These are phyloP conservation scores for Pantherophis alleghaniensis DNA, from an alignment of 2,797 vertebrate species.

Conservation along the genomic window DNA sequence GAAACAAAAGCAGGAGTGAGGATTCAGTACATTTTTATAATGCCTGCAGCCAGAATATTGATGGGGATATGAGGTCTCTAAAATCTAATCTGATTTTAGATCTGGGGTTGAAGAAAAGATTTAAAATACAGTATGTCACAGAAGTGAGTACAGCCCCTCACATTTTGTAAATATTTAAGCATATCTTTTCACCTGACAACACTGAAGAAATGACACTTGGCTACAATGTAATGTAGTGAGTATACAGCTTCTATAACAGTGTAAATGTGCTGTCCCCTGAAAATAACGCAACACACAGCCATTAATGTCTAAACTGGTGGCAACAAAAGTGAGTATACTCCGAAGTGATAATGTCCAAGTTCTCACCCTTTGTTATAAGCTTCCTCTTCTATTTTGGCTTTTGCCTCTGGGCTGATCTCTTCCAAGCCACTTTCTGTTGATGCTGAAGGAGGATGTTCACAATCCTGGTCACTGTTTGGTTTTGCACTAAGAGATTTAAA, in stretches of 20 bases:
- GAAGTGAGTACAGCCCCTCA: too few species aligned
- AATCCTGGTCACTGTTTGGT: conserved; percentile 79
- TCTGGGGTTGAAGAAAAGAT: background rate
- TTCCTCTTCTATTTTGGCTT: conserved; percentile 92
- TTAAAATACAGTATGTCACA: background rate
- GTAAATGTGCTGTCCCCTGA: too few species aligned
- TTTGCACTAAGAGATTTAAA: conserved; percentile 85
- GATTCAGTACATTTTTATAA: background rate
- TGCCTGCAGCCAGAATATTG: background rate
- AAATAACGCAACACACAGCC: too few species aligned
- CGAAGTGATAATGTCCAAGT: background rate
- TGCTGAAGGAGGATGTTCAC: conserved; percentile 69
- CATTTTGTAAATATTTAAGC: too few species aligned
- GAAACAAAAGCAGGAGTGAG: background rate
- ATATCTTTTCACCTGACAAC: too few species aligned
- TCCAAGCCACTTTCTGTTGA: conserved; percentile 76
- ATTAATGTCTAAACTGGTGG: too few species aligned
- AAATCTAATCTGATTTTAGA: background rate
- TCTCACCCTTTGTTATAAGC: conserved; percentile 88
- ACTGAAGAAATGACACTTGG: too few species aligned
- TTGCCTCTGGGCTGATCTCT: conserved; percentile 83
- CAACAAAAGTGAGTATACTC: too few species aligned
- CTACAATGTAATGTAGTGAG: too few species aligned
- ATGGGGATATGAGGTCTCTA: background rate
- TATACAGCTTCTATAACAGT: too few species aligned